Evolutionary conservation across 2,113 vertebrate species (phyloP).

Genomic region (Platysteira castanea): DNA sequence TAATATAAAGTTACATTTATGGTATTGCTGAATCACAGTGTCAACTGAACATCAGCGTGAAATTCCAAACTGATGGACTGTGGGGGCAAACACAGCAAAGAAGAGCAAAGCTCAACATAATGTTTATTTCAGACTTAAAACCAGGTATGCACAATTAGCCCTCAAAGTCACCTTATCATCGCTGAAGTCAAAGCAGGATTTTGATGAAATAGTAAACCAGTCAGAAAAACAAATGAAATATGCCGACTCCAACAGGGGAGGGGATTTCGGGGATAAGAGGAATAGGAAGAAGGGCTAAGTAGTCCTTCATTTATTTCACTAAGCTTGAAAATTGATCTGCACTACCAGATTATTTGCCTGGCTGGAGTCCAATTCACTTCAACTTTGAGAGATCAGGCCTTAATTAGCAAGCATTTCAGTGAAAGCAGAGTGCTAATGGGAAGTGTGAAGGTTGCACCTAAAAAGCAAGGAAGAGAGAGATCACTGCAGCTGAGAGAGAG

Average conservation of each 20-base stretch:
- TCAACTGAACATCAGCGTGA: not conserved
- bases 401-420: conserved; percentile 42
- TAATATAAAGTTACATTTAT: not conserved
- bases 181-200: not conserved
- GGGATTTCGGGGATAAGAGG: not conserved
- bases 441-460: conserved; percentile 44
- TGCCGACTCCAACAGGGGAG: not conserved
- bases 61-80: not conserved
- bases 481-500: not conserved
- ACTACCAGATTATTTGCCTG: conserved; percentile 34
- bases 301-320: conserved; percentile 15
- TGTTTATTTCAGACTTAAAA: not conserved
- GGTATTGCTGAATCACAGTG: not conserved
- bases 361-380: conserved; percentile 33
- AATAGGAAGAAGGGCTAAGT: not conserved
- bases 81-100: not conserved
- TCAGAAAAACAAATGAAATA: not conserved
- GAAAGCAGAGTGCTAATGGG: conserved; percentile 25
- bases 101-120: not conserved
- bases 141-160: not conserved
- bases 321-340: conserved; percentile 30
- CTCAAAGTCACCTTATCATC: not conserved
- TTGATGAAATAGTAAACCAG: conserved; percentile 1
- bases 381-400: conserved; percentile 17
- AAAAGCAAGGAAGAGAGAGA: conserved; percentile 21